Percentiles rank a stretch among this genome's conserved stretches.
Conservation (phyloP, 2,113 vertebrate genomes). For the Pluvialis apricaria region DNA sequence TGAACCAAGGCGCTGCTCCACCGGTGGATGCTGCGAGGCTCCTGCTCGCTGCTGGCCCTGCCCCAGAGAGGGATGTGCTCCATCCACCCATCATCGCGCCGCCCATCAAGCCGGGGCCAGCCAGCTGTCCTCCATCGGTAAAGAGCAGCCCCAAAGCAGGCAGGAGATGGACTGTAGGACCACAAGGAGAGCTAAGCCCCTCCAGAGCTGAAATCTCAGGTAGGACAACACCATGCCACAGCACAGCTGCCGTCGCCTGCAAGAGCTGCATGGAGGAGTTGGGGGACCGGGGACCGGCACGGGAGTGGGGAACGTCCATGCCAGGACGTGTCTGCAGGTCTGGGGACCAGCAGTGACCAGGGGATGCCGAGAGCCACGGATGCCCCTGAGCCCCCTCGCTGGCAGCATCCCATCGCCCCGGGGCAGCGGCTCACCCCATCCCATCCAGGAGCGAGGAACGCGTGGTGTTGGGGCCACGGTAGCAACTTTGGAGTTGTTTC, state of each 20-base stretch:
- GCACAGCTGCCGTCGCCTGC: neutral
- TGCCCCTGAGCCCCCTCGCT: fast-evolving
- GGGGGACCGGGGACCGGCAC: fast-evolving
- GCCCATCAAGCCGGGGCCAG: neutral
- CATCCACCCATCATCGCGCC: neutral
- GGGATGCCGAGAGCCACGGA: fast-evolving
- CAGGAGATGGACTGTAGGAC: neutral
- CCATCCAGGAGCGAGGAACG: neutral
- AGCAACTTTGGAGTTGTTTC: neutral
- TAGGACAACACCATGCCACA: fast-evolving
- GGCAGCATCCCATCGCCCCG: fast-evolving
- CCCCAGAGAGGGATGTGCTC: fast-evolving
- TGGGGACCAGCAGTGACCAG: neutral
- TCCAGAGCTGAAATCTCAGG: neutral
- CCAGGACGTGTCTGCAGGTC: neutral
- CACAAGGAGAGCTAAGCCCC: neutral
- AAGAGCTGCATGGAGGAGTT: neutral
- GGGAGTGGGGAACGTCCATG: fast-evolving
- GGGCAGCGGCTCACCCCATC: neutral
- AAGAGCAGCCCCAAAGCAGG: neutral
- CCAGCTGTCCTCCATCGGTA: fast-evolving
- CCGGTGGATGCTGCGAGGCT: fast-evolving
- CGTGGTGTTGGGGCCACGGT: fast-evolving
- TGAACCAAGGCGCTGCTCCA: neutral
- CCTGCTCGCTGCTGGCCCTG: neutral